A percentile compares a stretch with the other conserved stretches of the same genome.
Conservation (phyloP, 2,113 vertebrate species). For the Myiozetetes cayanensis region DNA sequence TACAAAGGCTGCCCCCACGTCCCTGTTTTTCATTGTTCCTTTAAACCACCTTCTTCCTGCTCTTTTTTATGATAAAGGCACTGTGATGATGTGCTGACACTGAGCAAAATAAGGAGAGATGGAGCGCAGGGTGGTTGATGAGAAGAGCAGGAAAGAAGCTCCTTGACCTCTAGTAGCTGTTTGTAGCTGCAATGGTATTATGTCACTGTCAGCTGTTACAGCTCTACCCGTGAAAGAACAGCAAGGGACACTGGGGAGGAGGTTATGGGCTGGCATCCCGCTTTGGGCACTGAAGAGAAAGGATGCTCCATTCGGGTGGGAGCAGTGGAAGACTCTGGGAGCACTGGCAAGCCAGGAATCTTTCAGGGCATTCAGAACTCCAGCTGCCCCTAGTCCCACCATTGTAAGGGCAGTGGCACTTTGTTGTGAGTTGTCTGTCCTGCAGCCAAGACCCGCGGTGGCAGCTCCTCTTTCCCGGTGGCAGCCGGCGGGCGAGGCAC, state of each 20-base stretch:
- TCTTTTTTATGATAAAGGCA: neutral
- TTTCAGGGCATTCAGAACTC: neutral
- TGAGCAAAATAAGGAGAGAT: neutral
- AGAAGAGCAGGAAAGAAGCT: neutral
- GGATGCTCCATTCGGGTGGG: neutral
- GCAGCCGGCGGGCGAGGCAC: neutral
- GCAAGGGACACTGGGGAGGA: neutral
- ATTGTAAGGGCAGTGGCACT: neutral
- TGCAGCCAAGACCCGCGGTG: accelerated
- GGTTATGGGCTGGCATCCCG: accelerated
- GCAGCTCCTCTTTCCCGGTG: neutral
- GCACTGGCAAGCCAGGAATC: neutral
- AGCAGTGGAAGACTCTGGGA: neutral
- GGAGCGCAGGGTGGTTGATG: neutral
- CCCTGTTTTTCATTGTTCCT: neutral
- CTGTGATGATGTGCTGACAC: neutral
- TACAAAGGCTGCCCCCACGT: too few species aligned
- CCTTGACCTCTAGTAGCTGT: neutral
- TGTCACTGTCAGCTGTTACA: neutral
- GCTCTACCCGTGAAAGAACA: neutral
- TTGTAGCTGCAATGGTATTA: neutral
- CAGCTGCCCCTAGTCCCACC: neutral
- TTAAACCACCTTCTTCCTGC: neutral
- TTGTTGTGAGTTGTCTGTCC: neutral
- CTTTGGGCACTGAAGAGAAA: neutral